Percentiles rank a stretch among this genome's conserved stretches.
Conservation (phyloP, 2,888 invertebrate species). For the Aleiodes testaceus region DNA sequence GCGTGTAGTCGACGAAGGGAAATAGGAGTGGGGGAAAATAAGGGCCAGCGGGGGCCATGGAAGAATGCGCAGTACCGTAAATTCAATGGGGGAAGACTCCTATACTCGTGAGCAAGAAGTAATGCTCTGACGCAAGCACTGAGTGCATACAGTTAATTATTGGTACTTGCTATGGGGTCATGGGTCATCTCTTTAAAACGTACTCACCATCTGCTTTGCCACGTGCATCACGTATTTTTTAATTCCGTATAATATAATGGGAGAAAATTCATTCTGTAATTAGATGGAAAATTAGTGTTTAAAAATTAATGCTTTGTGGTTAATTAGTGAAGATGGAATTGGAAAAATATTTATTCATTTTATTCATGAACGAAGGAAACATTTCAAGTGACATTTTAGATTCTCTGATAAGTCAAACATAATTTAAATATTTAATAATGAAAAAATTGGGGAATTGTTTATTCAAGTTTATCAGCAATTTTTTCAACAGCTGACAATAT, state of each 20-base stretch:
- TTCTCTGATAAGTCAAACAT: not conserved
- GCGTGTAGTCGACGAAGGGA: not conserved
- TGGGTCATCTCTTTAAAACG: constrained; percentile 58
- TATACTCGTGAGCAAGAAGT: constrained; percentile 23
- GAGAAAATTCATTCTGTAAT: not conserved
- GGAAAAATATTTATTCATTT: too few relatives aligned
- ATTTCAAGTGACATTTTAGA: too few relatives aligned
- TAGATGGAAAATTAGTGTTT: not conserved
- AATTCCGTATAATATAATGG: not conserved
- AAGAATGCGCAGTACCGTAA: constrained; percentile 14
- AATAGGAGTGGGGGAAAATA: not conserved
- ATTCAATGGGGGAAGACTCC: constrained; percentile 16
- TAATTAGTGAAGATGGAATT: too few relatives aligned
- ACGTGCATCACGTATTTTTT: constrained; percentile 58
- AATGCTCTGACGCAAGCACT: constrained; percentile 39
- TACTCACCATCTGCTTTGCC: constrained; percentile 66
- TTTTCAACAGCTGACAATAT: constrained; percentile 62
- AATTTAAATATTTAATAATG: not conserved
- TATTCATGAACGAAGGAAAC: too few relatives aligned
- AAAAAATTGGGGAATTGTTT: constrained; percentile 33
- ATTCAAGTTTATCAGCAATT: constrained; percentile 58
- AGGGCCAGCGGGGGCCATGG: not conserved
- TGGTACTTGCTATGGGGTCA: constrained; percentile 69
- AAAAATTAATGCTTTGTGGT: not conserved
- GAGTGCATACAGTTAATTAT: constrained; percentile 65